phyloP scores from a whole-genome alignment of 2,113 vertebrate genomes.

The Vulpes vulpes region DNA sequence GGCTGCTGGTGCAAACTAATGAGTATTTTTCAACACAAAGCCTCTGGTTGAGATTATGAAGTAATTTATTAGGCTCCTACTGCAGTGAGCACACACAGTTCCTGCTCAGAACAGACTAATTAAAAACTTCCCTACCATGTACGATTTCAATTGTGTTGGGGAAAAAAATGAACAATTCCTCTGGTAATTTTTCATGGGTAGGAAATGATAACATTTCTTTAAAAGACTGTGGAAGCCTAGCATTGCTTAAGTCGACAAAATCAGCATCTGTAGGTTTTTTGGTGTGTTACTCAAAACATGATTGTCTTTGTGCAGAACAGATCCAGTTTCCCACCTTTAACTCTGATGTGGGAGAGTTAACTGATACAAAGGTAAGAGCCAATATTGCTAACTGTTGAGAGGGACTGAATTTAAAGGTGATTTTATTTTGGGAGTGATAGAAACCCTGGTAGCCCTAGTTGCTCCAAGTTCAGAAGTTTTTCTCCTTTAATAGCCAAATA shows the following conservation, averaged over 20 bases:
- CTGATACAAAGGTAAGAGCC: background rate
- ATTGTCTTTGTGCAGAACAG: conserved; percentile 72
- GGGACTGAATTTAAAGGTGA: background rate
- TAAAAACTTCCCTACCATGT: conserved; percentile 85
- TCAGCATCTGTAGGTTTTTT: conserved; percentile 47
- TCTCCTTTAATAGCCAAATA: conserved; percentile 21
- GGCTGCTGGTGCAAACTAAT: conserved; percentile 49
- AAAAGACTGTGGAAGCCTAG: conserved; percentile 60
- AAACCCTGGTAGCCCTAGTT: background rate
- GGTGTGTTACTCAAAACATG: background rate
- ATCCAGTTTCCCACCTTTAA: conserved; percentile 54
- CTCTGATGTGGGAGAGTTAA: conserved; percentile 21
- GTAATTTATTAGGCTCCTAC: conserved; percentile 86
- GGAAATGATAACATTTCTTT: conserved; percentile 81
- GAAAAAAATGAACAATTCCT: conserved; percentile 81
- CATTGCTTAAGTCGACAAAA: conserved; percentile 74
- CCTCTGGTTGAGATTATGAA: conserved; percentile 73
- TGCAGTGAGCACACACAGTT: conserved; percentile 83
- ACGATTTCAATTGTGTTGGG: conserved; percentile 82
- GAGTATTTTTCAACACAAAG: conserved; percentile 77
- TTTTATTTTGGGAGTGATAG: background rate
- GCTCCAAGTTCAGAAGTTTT: background rate
- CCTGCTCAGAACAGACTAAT: conserved; percentile 83
- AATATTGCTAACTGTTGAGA: background rate
- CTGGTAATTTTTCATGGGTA: conserved; percentile 82